Base-by-base conservation (phyloP, 2,113 vertebrate species). In the Corvus hawaiiensis region DNA sequence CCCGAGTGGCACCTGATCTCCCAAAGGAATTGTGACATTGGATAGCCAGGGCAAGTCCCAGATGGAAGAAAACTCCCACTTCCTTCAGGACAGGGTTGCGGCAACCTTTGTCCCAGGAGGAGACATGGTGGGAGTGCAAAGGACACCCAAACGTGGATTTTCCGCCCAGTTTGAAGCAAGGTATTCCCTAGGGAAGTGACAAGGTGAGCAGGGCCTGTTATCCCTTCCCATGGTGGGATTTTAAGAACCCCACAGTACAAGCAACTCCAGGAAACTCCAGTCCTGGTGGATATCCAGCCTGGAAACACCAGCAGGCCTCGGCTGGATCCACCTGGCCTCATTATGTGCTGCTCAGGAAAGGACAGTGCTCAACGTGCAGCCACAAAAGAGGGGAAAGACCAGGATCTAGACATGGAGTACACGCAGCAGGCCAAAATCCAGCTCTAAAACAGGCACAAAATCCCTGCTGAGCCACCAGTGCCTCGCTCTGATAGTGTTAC, bases 101-200 rank as follows among this genome's bases (percentile, higher is more conserved):
- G 33, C 30, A 49, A 14, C 28, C 19, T 52, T 12, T 10, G 30
- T 17, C 16, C 41, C 64, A 1, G 32, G 4, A 33, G 56, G 15
- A 52, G 41, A 16, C 37, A 7, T 7, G 2, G 39, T 3, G 7
- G 35, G 21, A 48, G 10, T 6, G 4, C 39, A 11, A n/a, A n/a
- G 59, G 82, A 58, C 51, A 54, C n/a, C 14, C 19, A 4, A 1
- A 10, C 0, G 1, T 3, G 3, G 26, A 13, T 51, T 10, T 30
- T 27, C 32, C 30, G 48, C 16, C 32, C 1, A 8, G 0, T 7
- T 0, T 26, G 52, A n/a, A 52, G 55, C 11, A 23, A 68, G 27
- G n/a, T 5, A 16, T 23, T 73, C 55, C 77, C 39, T 17, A 7
- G 12, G 37, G 41, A 58, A 46, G 51, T 0, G 26, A 44, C 37